phyloP scores from a whole-genome alignment of 1,140 invertebrate species.

The Anthonomus grandis region DNA sequence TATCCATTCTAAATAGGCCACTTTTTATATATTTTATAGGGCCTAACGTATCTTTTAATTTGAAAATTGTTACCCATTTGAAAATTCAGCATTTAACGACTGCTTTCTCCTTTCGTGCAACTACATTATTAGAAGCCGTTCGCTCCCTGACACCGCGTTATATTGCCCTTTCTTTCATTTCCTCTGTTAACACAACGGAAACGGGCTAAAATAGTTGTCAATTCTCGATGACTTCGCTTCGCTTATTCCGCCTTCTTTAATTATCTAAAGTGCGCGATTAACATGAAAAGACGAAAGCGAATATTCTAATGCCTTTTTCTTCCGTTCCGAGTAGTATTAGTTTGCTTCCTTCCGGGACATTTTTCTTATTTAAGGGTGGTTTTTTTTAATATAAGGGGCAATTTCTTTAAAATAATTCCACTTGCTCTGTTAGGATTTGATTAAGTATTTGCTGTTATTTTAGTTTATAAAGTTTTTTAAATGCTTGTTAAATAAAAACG shows the following conservation, averaged over 20 bases:
- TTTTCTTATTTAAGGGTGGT: constrained; percentile 1
- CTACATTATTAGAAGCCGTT: constrained; percentile 12
- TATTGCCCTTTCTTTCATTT: constrained; percentile 20
- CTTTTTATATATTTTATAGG: too few species aligned
- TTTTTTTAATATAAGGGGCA: background rate
- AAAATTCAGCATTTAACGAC: too few species aligned
- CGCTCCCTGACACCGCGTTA: constrained; percentile 5
- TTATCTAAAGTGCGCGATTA: constrained; percentile 22
- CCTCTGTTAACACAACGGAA: constrained; percentile 20
- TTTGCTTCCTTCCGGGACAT: background rate
- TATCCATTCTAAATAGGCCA: too few species aligned
- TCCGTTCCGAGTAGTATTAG: background rate
- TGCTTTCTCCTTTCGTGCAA: constrained; percentile 7
- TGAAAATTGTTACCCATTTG: too few species aligned
- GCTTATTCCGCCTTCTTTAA: constrained; percentile 13
- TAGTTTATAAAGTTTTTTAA: too few species aligned
- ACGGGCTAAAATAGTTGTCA: constrained; percentile 21
- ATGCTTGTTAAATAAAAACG: background rate
- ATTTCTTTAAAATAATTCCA: background rate
- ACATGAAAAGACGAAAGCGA: constrained; percentile 5
- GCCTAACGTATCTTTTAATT: too few species aligned
- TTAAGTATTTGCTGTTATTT: too few species aligned
- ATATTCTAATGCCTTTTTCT: background rate
- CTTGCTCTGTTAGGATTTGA: too few species aligned
- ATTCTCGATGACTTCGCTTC: constrained; percentile 13